A percentile compares a stretch with the other conserved stretches of the same genome.
Conservation (phyloP, 92 coral and sea anemone genomes). For the Paragorgia papillata region DNA sequence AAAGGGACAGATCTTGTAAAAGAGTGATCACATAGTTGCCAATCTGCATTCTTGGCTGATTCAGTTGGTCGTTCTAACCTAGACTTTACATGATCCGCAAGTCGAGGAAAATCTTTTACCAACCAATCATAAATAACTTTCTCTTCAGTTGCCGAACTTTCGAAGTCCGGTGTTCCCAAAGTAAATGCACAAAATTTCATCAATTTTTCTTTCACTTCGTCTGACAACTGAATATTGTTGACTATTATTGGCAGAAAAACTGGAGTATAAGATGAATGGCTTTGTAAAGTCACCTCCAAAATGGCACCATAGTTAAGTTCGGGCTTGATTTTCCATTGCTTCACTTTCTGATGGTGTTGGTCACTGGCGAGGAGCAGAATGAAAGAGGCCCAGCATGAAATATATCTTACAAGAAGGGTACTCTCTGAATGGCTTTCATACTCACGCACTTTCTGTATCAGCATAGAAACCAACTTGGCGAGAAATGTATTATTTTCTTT, state of each 20-base stretch:
- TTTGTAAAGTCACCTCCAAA: conserved; percentile 61
- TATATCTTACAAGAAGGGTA: not conserved
- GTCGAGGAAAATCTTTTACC: not conserved
- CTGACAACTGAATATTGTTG: conserved; percentile 53
- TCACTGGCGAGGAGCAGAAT: conserved; percentile 35
- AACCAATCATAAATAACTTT: not conserved
- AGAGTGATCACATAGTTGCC: not conserved
- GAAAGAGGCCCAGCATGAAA: conserved; percentile 47
- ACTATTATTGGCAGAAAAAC: conserved; percentile 55
- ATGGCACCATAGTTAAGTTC: conserved; percentile 49
- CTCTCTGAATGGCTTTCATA: not conserved
- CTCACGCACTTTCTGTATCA: conserved; percentile 38
- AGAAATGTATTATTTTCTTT: conserved; percentile 68
- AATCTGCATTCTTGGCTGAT: not conserved
- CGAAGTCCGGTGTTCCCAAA: not conserved
- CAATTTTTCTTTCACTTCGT: conserved; percentile 50
- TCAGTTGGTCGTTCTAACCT: not conserved
- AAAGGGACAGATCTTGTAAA: not conserved
- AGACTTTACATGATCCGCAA: not conserved
- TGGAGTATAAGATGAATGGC: conserved; percentile 40
- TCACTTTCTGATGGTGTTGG: not conserved
- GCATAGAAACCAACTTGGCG: conserved; percentile 44
- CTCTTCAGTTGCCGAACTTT: not conserved
- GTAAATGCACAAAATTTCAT: conserved; percentile 15
- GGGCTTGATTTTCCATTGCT: conserved; percentile 31